Evolutionary conservation across 2,797 vertebrate genomes (phyloP), one percentile per base, ranked within the genome.

Genomic region (Kryptolebias ocellatus): DNA sequence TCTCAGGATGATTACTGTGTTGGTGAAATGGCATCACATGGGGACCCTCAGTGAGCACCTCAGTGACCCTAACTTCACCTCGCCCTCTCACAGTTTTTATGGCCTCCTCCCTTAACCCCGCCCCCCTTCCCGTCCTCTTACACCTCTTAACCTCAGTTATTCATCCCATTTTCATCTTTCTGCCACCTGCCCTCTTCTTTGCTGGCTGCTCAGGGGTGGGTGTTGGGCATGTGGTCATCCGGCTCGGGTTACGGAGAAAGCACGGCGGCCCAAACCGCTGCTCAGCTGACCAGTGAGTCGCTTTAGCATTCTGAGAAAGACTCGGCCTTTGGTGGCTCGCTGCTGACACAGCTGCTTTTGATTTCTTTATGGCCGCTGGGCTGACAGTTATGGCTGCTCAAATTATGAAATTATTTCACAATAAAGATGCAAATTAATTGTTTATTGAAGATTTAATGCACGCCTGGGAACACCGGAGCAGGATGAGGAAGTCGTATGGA

Each of bases 21-120:
- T 78, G 80, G 80, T 90, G 79, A 83, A 79, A 79, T 89, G 88
- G 89, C 91, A 90, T 92, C 92, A 89, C 78, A 83, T 52, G 84
- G 85, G 31, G 89, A 92, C 83, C 81, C 85, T 90, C 84, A 83
- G 85, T 87, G 89, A 90, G 90, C 76, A 42, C 1, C n/a, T n/a
- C 14, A 64, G 71, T 92, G 93, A 94, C 93, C 92, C 87, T 89
- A 87, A 90, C 85, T 88, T 94, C 87, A 94, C 92, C 93, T 90
- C 83, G 11, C 67, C 84, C 83, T 87, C 86, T 92, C 84, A 83
- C 83, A 79, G 85, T 47, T 90, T 94, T 93, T 92, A 93, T 80
- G 82, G 81, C 83, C 84, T 78, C 73, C 64, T 70, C 72, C 77
- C 53, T 72, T 77, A 74, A 74, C 50, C 4, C 0, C 49, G 10